phyloP scores from a whole-genome alignment of 2,888 invertebrate genomes.

The Drosophila anceps region DNA sequence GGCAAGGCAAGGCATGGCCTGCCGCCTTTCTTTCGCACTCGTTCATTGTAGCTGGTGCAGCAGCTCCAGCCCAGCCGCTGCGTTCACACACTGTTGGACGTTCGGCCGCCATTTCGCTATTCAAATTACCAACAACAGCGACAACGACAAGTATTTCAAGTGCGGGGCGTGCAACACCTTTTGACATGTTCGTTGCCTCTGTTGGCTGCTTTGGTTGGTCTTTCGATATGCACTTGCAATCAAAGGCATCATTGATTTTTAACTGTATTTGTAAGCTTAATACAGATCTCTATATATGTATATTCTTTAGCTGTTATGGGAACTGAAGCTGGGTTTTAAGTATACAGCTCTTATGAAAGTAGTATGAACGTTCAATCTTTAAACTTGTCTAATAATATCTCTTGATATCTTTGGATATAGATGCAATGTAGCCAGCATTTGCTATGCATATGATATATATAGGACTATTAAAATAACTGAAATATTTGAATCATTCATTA shows the following conservation, averaged over 20 bases:
- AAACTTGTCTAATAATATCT: neutral
- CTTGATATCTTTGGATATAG: neutral
- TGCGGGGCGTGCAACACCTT: slow-evolving; percentile 78
- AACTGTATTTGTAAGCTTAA: neutral
- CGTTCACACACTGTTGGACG: slow-evolving; percentile 52
- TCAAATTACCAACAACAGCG: slow-evolving; percentile 70
- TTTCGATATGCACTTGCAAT: slow-evolving; percentile 23
- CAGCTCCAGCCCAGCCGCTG: slow-evolving; percentile 10
- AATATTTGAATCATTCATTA: neutral
- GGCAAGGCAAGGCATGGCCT: slow-evolving; percentile 4
- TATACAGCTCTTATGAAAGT: neutral
- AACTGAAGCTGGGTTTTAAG: neutral
- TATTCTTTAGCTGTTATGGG: too few relatives aligned
- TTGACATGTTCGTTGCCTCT: slow-evolving; percentile 63
- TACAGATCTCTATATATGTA: neutral
- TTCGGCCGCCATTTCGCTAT: slow-evolving; percentile 52
- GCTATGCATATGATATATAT: neutral
- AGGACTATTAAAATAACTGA: neutral
- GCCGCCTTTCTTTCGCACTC: slow-evolving; percentile 70
- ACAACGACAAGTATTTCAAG: slow-evolving; percentile 73
- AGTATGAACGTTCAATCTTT: neutral
- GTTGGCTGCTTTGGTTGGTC: slow-evolving; percentile 16
- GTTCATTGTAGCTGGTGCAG: slow-evolving; percentile 27
- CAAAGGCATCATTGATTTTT: neutral
- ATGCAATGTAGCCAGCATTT: neutral